Evolutionary conservation across 2,888 invertebrate genomes (phyloP), one percentile per base, ranked within the genome.

Genomic region (Campopleginae sp.): DNA sequence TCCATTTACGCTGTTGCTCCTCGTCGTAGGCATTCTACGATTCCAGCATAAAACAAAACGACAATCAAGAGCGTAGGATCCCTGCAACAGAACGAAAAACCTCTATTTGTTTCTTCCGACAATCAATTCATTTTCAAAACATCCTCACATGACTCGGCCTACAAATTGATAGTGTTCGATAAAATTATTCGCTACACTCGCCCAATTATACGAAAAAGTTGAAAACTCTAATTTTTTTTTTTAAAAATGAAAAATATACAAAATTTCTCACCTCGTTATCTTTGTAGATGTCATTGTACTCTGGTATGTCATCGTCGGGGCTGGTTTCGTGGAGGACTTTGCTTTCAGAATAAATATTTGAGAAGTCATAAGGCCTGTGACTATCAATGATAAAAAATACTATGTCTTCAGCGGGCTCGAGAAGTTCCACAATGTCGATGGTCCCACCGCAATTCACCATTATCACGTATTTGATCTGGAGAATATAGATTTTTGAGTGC

Each of bases 381-480:
- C 97, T 96, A 92, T 98, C 98, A 81, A 98, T 94, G 87, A 99
- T 96, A 94, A 97, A 99, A 94, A 99, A 97, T 27, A 95, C 95
- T 0, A 97, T 96, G 92, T 97, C 96, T 84, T 98, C 97, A 14
- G 96, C 96, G 0, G 98, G 98, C 91, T 98, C 97, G 82, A 99
- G 93, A 72, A 97, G 94, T 87, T 98, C 98, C 31, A 98, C 96
- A 84, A 99, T 94, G 92, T 99, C 98, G 86, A 98, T 94, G 19
- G 97, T 97, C 17, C 97, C 98, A 0, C 99, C 99, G 94, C 99
- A 99, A 94, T 99, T 99, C 71, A 99, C 95, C 90, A 99, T 94
- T 86, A 99, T 95, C 72, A 98, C 97, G 92, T 95, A 96, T 89
- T 96, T 96, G n/a, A 95, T 90, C 94, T 95, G 83, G 87, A 61